These are phyloP conservation scores for Trinorchestia longiramus DNA, from an alignment of 1,140 invertebrate genomes.

Conservation along the genomic window DNA sequence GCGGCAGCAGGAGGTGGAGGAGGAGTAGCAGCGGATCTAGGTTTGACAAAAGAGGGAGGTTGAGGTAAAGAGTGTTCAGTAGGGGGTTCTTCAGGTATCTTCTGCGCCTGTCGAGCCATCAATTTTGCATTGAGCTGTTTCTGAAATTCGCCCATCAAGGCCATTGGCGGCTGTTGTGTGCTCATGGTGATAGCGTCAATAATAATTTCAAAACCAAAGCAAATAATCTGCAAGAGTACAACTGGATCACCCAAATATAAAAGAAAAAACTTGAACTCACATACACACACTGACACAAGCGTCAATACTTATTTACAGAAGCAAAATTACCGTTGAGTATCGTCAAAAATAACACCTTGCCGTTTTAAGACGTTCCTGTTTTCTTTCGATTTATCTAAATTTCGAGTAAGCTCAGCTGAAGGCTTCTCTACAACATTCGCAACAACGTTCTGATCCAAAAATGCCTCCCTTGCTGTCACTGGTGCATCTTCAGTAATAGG, in stretches of 20 bases:
- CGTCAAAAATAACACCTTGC: constrained; percentile 1
- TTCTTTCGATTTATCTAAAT: neutral
- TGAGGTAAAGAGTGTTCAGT: neutral
- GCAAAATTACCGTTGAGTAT: neutral
- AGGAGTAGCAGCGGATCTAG: neutral
- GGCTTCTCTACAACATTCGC: neutral
- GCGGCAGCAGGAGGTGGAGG: neutral
- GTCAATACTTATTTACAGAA: neutral
- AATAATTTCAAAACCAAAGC: neutral
- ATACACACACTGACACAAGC: too few relatives aligned
- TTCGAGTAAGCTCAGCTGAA: neutral
- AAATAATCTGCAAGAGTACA: neutral
- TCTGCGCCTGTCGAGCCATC: neutral
- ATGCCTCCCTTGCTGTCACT: neutral
- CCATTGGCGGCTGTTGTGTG: neutral
- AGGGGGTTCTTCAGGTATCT: neutral
- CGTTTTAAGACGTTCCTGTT: neutral
- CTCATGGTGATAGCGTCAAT: neutral
- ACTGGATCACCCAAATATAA: neutral
- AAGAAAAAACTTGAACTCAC: too few relatives aligned
- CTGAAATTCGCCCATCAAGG: neutral
- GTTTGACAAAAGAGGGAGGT: neutral
- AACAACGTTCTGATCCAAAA: neutral
- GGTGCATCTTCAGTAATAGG: constrained; percentile 58
- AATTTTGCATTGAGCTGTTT: neutral